Percentiles rank a stretch among this genome's conserved stretches.
These are phyloP conservation scores for Periplaneta americana DNA, from an alignment of 1,140 invertebrate genomes.

Conservation along the genomic window DNA sequence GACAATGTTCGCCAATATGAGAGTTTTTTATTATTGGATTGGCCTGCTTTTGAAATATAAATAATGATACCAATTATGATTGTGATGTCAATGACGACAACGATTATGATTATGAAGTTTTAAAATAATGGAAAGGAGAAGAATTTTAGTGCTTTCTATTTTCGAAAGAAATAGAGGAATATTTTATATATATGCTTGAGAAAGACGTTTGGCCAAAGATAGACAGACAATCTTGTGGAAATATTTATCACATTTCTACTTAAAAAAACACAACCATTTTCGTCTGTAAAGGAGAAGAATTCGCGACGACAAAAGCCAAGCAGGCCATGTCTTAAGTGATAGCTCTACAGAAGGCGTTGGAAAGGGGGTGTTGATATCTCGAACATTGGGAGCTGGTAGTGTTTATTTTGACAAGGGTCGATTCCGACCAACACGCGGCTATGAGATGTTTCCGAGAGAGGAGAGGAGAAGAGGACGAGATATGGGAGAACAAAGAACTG, in stretches of 20 bases:
- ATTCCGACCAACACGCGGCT: background rate
- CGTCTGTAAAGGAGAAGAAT: background rate
- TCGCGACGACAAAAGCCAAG: background rate
- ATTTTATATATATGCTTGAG: too few relatives aligned
- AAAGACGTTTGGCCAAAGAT: background rate
- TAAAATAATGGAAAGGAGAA: too few relatives aligned
- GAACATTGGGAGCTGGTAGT: background rate
- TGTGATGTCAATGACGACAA: too few relatives aligned
- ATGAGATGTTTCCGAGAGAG: background rate
- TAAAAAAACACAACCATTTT: background rate
- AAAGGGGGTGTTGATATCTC: background rate
- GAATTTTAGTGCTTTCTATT: too few relatives aligned
- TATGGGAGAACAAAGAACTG: background rate
- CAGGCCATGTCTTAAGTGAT: background rate
- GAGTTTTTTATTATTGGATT: too few relatives aligned
- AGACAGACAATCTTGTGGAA: background rate
- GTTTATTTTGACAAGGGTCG: background rate
- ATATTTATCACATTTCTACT: background rate
- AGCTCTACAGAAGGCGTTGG: background rate
- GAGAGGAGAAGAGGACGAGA: too few relatives aligned
- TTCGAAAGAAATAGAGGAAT: too few relatives aligned
- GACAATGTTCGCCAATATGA: too few relatives aligned
- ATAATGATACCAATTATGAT: too few relatives aligned
- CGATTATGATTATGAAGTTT: too few relatives aligned
- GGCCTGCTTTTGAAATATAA: too few relatives aligned